Evolutionary conservation across 2,797 vertebrate genomes (phyloP).

Genomic region (Microctenopoma lineatum): DNA sequence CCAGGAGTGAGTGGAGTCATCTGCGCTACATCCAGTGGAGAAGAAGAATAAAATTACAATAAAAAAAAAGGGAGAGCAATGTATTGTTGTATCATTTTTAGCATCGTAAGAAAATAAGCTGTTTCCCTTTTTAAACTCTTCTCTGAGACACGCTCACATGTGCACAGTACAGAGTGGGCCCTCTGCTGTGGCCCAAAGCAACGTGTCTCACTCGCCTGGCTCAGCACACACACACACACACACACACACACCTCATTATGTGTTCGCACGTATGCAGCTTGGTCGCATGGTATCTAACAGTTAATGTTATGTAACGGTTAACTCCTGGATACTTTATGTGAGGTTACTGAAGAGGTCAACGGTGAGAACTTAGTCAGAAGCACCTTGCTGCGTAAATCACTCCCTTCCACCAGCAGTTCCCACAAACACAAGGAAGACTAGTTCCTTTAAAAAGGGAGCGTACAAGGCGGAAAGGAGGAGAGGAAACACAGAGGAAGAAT

Average conservation of each 20-base stretch:
- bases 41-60: constrained; percentile 44
- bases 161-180: constrained; percentile 8
- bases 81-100: constrained; percentile 3
- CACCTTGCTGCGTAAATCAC: constrained; percentile 41
- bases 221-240: constrained; percentile 8
- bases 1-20: constrained; percentile 72
- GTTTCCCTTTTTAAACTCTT: neutral
- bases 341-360: constrained; percentile 46
- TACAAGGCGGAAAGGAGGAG: constrained; percentile 36
- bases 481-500: constrained; percentile 59
- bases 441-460: constrained; percentile 39
- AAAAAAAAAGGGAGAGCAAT: constrained; percentile 27
- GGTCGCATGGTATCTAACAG: constrained; percentile 39
- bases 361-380: constrained; percentile 49
- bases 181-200: neutral
- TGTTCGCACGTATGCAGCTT: constrained; percentile 14
- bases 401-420: constrained; percentile 29
- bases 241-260: constrained; percentile 8
- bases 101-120: constrained; percentile 5
- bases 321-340: constrained; percentile 58
- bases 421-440: constrained; percentile 22
- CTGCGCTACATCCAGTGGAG: constrained; percentile 65
- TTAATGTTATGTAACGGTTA: constrained; percentile 60
- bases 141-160: constrained; percentile 2
- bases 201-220: neutral